Base-by-base conservation (phyloP, 30 jellyfish, hydroid and myxozoan species). In the Chrysaora quinquecirrha region DNA sequence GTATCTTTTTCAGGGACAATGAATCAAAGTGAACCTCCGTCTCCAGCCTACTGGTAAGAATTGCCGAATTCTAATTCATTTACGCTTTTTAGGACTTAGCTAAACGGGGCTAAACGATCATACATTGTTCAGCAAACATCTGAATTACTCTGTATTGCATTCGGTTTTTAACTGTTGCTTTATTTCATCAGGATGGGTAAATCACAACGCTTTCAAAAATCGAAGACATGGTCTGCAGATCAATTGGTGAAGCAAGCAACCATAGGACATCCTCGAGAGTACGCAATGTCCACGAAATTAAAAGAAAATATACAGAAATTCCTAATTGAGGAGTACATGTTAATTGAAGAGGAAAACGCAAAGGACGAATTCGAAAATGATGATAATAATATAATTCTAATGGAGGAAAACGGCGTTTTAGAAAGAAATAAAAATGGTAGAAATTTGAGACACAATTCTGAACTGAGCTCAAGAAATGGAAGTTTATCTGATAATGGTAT, bases 201-300 rank as follows among this genome's bases (percentile, higher is more conserved):
- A 27, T 32, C 76, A 64, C 2, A 74, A 50, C 24, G 87, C 28
- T 56, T 88, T 18, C 50, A 21, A 29, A 65, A 87, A 25, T 34
- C 88, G 10, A 87, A 73, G 56, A 84, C 81, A 10, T 71, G 86
- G 89, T 71, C 93, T 0, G 84, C 86, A 29, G 96, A 78, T 35
- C 95, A 84, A 65, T 24, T 87, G 0, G 89, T 78, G 30, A 69
- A 92, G 16, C 96, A 84, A 49, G 93, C 94, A 3, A 76, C 93
- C 2, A 30, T 69, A 14, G 97, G 97, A 3, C 97, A 90, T 46
- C 97, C 97, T 12, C 63, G 97, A 6, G 87, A 80, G 21, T 72
- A 81, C 23, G 80, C 84, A 16, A 90, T 90, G 97, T 90, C 97
- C 10, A 73, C 82, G 19, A 90, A 78, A 82, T 80, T 90, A 1